Percentiles rank a stretch among this genome's conserved stretches.
phyloP scores from a whole-genome alignment of 1,140 invertebrate species.

The Papilio polytes region DNA sequence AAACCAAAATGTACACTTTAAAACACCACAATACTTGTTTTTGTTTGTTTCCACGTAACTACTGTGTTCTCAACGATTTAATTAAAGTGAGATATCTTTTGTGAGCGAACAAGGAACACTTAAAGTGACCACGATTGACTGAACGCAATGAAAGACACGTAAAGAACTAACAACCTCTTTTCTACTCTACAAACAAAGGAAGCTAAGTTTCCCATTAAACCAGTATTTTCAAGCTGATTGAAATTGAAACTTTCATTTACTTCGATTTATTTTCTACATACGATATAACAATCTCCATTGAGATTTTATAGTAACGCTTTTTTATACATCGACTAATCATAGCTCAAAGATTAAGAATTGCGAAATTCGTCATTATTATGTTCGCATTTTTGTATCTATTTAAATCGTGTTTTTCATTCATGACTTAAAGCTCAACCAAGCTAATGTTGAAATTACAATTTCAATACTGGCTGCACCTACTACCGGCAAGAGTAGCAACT shows the following conservation, averaged over 20 bases:
- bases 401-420: no score
- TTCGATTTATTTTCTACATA: neutral
- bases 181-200: slow-evolving; percentile 7
- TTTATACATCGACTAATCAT: no score
- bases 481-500: no score
- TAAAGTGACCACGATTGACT: slow-evolving; percentile 20
- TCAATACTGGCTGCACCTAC: no score
- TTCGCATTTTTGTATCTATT: no score
- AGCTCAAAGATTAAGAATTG: no score
- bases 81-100: slow-evolving; percentile 22
- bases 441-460: no score
- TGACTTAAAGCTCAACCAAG: no score
- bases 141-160: slow-evolving; percentile 20
- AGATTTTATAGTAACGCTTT: no score
- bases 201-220: slow-evolving; percentile 22
- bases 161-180: slow-evolving; percentile 22
- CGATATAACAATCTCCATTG: no score
- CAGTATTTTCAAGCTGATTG: slow-evolving; percentile 12
- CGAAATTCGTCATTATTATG: no score
- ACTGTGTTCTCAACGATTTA: slow-evolving; percentile 1
- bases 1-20: neutral
- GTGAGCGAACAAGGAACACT: slow-evolving; percentile 1
- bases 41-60: neutral
- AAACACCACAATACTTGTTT: neutral
- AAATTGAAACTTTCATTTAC: neutral